These are phyloP conservation scores for Hypomecis punctinalis DNA, from an alignment of 2,888 invertebrate genomes.

Conservation along the genomic window DNA sequence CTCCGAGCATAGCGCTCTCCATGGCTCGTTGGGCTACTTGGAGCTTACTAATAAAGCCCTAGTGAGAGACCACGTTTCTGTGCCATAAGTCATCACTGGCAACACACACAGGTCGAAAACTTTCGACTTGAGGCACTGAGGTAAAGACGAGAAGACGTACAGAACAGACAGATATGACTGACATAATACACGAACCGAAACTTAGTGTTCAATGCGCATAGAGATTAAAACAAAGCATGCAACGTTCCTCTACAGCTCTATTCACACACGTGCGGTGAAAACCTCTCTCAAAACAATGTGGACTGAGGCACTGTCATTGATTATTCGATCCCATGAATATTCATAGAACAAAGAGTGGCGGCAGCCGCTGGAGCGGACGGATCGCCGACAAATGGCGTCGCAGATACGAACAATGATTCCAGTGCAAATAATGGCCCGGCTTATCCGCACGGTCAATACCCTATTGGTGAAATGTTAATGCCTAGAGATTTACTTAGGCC, in stretches of 20 bases:
- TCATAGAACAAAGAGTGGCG: constrained; percentile 58
- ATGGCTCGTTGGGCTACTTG: no score
- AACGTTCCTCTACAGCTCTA: neutral
- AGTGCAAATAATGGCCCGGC: constrained; percentile 67
- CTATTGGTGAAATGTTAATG: constrained; percentile 34
- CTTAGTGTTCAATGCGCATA: no score
- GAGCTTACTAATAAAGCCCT: no score
- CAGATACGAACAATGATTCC: constrained; percentile 61
- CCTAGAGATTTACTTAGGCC: constrained; percentile 23
- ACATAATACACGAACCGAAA: no score
- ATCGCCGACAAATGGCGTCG: constrained; percentile 59
- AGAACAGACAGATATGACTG: no score
- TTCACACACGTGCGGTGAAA: neutral
- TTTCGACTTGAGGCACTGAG: no score
- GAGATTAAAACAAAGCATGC: neutral
- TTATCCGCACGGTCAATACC: constrained; percentile 50
- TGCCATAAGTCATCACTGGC: no score
- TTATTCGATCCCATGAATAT: constrained; percentile 58
- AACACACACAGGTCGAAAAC: no score
- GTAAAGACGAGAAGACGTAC: no score
- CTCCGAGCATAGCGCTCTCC: no score
- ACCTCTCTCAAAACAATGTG: constrained; percentile 13
- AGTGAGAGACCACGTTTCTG: no score
- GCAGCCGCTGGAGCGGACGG: constrained; percentile 39
- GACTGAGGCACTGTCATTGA: constrained; percentile 15